Evolutionary conservation across 2,113 vertebrate species (phyloP).

Genomic region (Regulus satrapa): DNA sequence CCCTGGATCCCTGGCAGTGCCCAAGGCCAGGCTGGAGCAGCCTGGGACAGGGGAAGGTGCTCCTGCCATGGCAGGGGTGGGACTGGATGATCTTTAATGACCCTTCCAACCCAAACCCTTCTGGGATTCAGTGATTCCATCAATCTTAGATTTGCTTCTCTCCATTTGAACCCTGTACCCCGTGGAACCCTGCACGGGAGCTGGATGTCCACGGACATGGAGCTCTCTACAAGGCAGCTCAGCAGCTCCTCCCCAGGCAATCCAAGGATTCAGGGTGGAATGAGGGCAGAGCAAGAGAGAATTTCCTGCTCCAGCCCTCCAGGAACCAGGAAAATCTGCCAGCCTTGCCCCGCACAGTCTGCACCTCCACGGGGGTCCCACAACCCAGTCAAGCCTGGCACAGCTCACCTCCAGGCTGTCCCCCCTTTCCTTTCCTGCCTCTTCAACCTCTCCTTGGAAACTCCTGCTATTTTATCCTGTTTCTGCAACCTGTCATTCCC

Average conservation of each 20-base stretch:
- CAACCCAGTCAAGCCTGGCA: neutral
- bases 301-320: neutral
- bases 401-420: neutral
- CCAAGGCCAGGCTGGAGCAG: rapidly evolving
- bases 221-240: neutral
- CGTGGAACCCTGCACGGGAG: neutral
- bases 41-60: rapidly evolving
- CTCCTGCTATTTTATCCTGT: neutral
- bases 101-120: rapidly evolving
- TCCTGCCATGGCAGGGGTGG: neutral
- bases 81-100: neutral
- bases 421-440: neutral
- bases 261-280: neutral
- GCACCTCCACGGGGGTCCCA: neutral
- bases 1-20: neutral
- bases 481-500: neutral
- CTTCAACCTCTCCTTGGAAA: neutral
- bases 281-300: neutral
- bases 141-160: neutral
- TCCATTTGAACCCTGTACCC: neutral
- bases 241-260: neutral
- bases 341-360: neutral
- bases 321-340: neutral
- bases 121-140: neutral
- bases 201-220: neutral